These are phyloP conservation scores for Cardiocondyla obscurior DNA, from an alignment of 1,140 invertebrate genomes.

Conservation along the genomic window DNA sequence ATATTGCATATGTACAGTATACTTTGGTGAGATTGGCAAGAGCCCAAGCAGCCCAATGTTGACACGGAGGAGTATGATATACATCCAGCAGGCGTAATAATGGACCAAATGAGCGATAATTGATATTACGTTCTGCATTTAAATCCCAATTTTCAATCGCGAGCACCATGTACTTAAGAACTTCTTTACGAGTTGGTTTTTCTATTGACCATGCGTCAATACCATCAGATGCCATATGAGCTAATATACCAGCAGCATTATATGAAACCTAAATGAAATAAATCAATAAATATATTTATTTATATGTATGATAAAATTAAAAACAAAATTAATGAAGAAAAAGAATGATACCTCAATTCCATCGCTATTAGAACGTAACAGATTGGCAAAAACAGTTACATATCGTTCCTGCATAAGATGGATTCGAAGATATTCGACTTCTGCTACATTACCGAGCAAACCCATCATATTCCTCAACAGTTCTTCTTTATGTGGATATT, in stretches of 20 bases:
- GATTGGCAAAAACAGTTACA: constrained; percentile 92
- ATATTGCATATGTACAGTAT: constrained; percentile 89
- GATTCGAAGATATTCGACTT: constrained; percentile 93
- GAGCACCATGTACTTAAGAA: constrained; percentile 89
- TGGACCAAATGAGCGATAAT: constrained; percentile 97
- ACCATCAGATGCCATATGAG: constrained; percentile 97
- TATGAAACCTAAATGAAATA: constrained; percentile 91
- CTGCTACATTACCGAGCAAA: constrained; percentile 97
- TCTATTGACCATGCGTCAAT: constrained; percentile 91
- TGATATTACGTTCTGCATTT: constrained; percentile 95
- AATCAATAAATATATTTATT: not conserved
- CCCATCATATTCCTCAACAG: constrained; percentile 98
- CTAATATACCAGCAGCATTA: constrained; percentile 97
- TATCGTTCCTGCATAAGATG: constrained; percentile 94
- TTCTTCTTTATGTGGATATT: constrained; percentile 94
- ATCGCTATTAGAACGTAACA: constrained; percentile 93
- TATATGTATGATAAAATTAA: not conserved
- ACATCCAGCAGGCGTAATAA: constrained; percentile 92
- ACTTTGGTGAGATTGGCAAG: constrained; percentile 97
- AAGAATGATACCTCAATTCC: constrained; percentile 92
- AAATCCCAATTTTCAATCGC: constrained; percentile 96
- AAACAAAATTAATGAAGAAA: constrained; percentile 21
- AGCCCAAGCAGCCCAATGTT: constrained; percentile 99
- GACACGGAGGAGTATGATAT: constrained; percentile 94
- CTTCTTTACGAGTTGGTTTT: constrained; percentile 88